Evolutionary conservation across 2,888 invertebrate species (phyloP).

Genomic region (Monopis laevigella): DNA sequence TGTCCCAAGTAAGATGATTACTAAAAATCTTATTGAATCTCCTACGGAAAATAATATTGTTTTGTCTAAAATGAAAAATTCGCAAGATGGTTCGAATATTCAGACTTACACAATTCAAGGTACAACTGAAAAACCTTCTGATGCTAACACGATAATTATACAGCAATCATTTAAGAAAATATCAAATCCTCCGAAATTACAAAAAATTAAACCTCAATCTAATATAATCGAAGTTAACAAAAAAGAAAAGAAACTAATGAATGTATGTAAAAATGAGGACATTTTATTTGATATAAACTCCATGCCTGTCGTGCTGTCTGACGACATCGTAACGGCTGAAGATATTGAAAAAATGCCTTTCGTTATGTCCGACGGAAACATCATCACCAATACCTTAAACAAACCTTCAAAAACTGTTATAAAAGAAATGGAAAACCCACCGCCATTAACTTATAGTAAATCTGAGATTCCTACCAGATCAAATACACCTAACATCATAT

Average conservation of each 20-base stretch:
- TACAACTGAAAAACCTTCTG: constrained; percentile 36
- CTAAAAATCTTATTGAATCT: constrained; percentile 23
- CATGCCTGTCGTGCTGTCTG: constrained; percentile 79
- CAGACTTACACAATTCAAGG: constrained; percentile 57
- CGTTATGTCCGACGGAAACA: constrained; percentile 58
- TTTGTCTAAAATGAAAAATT: constrained; percentile 30
- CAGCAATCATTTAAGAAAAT: constrained; percentile 50
- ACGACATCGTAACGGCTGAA: constrained; percentile 74
- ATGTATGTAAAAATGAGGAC: constrained; percentile 34
- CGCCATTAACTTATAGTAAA: constrained; percentile 26
- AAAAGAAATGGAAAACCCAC: constrained; percentile 42
- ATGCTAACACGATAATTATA: constrained; percentile 45
- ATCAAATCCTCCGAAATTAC: constrained; percentile 14
- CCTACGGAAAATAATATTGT: constrained; percentile 58
- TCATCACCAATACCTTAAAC: constrained; percentile 41
- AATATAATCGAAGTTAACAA: constrained; percentile 36
- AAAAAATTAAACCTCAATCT: constrained; percentile 32
- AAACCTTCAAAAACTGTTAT: constrained; percentile 37
- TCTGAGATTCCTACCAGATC: constrained; percentile 31
- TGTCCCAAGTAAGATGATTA: not conserved
- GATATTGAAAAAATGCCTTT: constrained; percentile 75
- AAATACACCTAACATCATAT: constrained; percentile 56
- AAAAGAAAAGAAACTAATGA: constrained; percentile 29
- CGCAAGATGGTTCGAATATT: constrained; percentile 42
- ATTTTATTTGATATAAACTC: constrained; percentile 76